These are phyloP conservation scores for Oryzaephilus surinamensis DNA, from an alignment of 1,140 invertebrate genomes.

Conservation along the genomic window DNA sequence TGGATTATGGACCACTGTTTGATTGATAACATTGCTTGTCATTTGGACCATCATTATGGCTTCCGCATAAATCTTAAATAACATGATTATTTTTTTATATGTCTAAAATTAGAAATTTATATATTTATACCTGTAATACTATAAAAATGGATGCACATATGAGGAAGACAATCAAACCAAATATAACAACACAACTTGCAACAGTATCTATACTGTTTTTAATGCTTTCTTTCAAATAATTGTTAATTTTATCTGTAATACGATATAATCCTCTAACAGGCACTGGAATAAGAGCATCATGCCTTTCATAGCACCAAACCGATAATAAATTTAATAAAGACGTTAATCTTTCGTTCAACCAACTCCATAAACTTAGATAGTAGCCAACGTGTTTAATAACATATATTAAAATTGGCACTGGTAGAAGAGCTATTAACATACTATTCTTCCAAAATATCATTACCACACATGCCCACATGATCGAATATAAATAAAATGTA, in stretches of 20 bases:
- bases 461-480: constrained; percentile 55
- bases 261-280: constrained; percentile 43
- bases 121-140: constrained; percentile 40
- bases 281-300: constrained; percentile 43
- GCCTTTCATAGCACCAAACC: constrained; percentile 33
- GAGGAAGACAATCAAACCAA: constrained; percentile 44
- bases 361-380: constrained; percentile 41
- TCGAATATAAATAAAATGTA: constrained; percentile 49
- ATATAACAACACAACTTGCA: constrained; percentile 46
- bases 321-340: constrained; percentile 19
- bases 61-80: constrained; percentile 83
- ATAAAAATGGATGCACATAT: constrained; percentile 45
- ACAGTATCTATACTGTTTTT: constrained; percentile 47
- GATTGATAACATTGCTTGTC: constrained; percentile 80
- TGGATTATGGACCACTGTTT: constrained; percentile 78
- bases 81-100: constrained; percentile 4
- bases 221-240: constrained; percentile 37
- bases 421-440: constrained; percentile 56
- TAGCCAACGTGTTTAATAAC: constrained; percentile 45
- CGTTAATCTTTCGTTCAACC: constrained; percentile 28
- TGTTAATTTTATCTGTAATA: constrained; percentile 40
- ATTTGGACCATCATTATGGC: constrained; percentile 86
- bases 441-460: constrained; percentile 62
- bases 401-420: constrained; percentile 55
- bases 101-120: not conserved